Base-by-base conservation (phyloP, 2,113 vertebrate species). In the Ceyx margarethae region DNA sequence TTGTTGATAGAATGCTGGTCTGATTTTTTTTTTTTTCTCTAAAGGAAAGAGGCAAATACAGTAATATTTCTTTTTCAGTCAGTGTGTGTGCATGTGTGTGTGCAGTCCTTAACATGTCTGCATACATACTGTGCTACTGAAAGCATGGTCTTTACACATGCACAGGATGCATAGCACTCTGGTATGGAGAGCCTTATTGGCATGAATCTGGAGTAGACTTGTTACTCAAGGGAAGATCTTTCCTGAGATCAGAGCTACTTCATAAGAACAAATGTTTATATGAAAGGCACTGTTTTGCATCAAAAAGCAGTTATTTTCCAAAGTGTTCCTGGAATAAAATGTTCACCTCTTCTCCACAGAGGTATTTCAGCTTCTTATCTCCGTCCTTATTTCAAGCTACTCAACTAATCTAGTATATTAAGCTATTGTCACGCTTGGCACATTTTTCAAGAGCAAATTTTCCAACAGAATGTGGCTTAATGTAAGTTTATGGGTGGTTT, bases 31-130 rank as follows among this genome's bases (percentile, higher is more conserved):
- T 46, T 50, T 50, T 85, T 66, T 78, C 17, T 66, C 42, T 80
- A 13, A 74, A 74, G n/a, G 13, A 77, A 75, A 72, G 16, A 69
- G 16, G 11, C 26, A 78, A 77, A 67, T 86, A 65, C 15, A 68
- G 33, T n/a, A 61, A 21, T 58, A 9, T 5, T 4, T 2, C 8
- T 46, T 92, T 74, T 74, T 68, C 42, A 62, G 25, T 79, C 42
- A 12, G 4, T 5, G 7, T 56, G 12, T 1, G 0, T 74, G 17
- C 20, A 21, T 1, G 21, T 42, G 35, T 57, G n/a, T 5, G 0
- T 60, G 40, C 65, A 66, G 0, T 35, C n/a, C 29, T 90, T 17
- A 62, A 5, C 25, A 2, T 10, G 22, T 31, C 42, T 0, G 1
- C 0, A 0, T 35, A 14, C 28, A 42, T 11, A 5, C 19, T n/a